Evolutionary conservation across 2,888 invertebrate genomes (phyloP), one percentile per base, ranked within the genome.

Genomic region (Cryptocheilus praepositus): DNA sequence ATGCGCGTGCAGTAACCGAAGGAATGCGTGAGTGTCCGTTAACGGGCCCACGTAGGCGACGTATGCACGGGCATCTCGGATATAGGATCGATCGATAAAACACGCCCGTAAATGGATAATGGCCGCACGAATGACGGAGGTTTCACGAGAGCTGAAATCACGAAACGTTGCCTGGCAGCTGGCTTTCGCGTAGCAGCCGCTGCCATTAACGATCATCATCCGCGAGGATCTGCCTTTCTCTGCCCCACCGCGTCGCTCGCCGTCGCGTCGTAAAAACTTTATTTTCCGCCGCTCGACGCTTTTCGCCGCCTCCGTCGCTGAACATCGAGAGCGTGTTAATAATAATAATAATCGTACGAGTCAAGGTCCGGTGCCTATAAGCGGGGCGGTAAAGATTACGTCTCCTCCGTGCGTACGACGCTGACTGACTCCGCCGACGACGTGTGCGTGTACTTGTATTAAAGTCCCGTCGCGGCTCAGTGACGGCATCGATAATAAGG

Each of bases 91-190:
- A 73, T 79, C 78, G 76, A 78, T 78, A 74, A 76, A 78, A 78
- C 69, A 69, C 61, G 70, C 61, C 64, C 72, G 70, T 79, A 76
- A 76, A 79, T 74, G 72, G 72, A 79, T 78, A 78, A 78, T 67
- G 69, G 67, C 43, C 28, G 58, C 61, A 74, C 76, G 74, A 76
- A 69, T 79, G 72, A 79, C 79, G 65, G 72, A 79, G 74, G 76
- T 76, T 78, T 74, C 72, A 76, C 63, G 68, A 66, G 70, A 65
- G 64, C 54, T 61, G 63, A 67, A 76, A 73, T 71, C 71, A 70
- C 63, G 77, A 63, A 62, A 61, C 60, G 57, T 58, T 61, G 63
- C 52, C 66, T 13, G 69, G 68, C 68, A 76, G 70, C 66, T 56
- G 67, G 61, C 64, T 61, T 62, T 64, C 65, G 58, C 68, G 64